phyloP scores from a whole-genome alignment of 2,888 invertebrate species.

The Thymelicus sylvestris region DNA sequence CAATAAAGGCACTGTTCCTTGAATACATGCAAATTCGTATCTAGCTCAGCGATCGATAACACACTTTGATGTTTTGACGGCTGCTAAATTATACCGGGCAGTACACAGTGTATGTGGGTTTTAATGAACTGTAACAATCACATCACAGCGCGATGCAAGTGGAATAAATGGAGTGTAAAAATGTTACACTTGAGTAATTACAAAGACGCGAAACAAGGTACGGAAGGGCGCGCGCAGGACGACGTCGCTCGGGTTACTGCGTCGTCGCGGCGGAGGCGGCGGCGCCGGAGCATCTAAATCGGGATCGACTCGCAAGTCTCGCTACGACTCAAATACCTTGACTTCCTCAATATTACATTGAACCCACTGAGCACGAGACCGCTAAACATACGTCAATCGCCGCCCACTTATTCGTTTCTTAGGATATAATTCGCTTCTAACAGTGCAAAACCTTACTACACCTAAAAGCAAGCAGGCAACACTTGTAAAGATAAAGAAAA shows the following conservation, averaged over 20 bases:
- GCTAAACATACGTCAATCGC: slow-evolving; percentile 80
- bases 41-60: slow-evolving; percentile 31
- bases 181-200: slow-evolving; percentile 54
- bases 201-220: slow-evolving; percentile 56
- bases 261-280: slow-evolving; percentile 76
- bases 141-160: slow-evolving; percentile 42
- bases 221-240: slow-evolving; percentile 73
- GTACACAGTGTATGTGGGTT: slow-evolving; percentile 5
- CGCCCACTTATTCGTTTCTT: slow-evolving; percentile 67
- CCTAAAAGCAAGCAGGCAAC: background rate
- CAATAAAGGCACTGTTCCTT: slow-evolving; percentile 23
- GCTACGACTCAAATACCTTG: slow-evolving; percentile 84
- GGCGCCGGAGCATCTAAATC: slow-evolving; percentile 84
- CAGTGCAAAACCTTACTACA: slow-evolving; percentile 42
- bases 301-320: slow-evolving; percentile 83
- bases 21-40: slow-evolving; percentile 31
- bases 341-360: slow-evolving; percentile 85
- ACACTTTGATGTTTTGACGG: slow-evolving; percentile 33
- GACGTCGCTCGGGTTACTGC: slow-evolving; percentile 81
- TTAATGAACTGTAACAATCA: slow-evolving; percentile 31
- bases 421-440: slow-evolving; percentile 58
- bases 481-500: background rate
- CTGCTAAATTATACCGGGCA: slow-evolving; percentile 6
- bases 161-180: slow-evolving; percentile 57
- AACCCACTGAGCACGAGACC: slow-evolving; percentile 78